Base-by-base conservation (phyloP, 2,797 vertebrate species). In the Epinephelus coioides region DNA sequence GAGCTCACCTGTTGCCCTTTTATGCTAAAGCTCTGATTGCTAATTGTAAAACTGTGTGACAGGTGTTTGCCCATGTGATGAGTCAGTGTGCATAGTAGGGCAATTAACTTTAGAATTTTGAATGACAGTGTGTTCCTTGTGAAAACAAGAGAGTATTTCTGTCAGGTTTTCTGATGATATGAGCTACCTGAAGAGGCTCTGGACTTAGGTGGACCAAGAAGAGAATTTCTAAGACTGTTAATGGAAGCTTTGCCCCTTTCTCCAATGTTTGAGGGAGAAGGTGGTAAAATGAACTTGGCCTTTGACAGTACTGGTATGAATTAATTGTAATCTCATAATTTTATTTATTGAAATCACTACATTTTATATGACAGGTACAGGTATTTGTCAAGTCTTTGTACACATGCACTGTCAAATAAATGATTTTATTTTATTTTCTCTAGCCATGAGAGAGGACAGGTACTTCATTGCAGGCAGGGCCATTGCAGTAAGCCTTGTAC, bases 151-250 rank as follows among this genome's bases (percentile, higher is more conserved):
- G 23, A 73, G 3, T 12, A 67, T 75, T 23, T 74, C 51, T 50
- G 63, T 75, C 30, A 59, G 63, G 21, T 40, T 40, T 40, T 68
- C 73, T 53, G 73, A 44, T 50, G 55, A 67, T 53, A 60, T 76
- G 55, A 30, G 47, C 21, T 68, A 51, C 47, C 34, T 17, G 55
- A 68, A 27, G 73, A 76, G 8, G 64, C 34, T 68, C 54, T 73
- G 9, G 71, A 64, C 60, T n/a, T 64, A 4, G 47, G 60, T 9
- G 60, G 60, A 30, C 27, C 27, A 30, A 30, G 27, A 30, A 30
- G 27, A 30, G 27, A 5, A 30, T 30, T 30, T 30, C 27, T 30
- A 30, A 30, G 27, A 30, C 27, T 30, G 5, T 30, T 30, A 30
- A 5, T 30, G 27, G 27, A 30, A 30, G 5, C 27, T 30, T 30